Evolutionary conservation across 2,113 vertebrate genomes (phyloP).

Genomic region (Tupaia tana): DNA sequence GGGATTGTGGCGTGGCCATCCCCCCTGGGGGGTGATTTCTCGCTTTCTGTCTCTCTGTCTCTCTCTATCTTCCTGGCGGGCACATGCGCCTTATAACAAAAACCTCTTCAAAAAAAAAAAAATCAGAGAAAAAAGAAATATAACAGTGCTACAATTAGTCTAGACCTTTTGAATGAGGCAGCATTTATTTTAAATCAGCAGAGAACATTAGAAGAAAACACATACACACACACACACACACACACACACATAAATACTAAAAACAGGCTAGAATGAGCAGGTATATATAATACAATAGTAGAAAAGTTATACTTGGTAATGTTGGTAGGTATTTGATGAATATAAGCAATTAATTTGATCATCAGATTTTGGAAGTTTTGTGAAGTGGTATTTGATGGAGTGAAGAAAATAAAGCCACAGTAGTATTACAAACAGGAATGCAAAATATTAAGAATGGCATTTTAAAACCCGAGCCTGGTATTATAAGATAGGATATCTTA

Average conservation of each 20-base stretch:
- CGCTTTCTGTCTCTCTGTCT: no score
- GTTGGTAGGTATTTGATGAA: background rate
- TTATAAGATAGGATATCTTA: background rate
- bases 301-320: background rate
- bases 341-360: background rate
- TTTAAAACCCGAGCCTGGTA: background rate
- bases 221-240: no score
- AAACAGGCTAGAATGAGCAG: background rate
- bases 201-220: background rate
- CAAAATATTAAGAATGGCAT: background rate
- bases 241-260: background rate
- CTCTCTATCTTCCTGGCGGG: no score
- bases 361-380: background rate
- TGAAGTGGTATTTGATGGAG: background rate
- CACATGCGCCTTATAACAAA: no score
- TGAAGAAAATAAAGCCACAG: background rate
- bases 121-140: constrained; percentile 42
- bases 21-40: no score
- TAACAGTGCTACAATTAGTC: background rate
- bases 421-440: background rate
- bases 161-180: background rate
- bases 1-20: no score
- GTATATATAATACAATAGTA: background rate
- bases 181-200: constrained; percentile 3
- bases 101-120: background rate